A percentile compares a stretch with the other conserved stretches of the same genome.
Conservation (phyloP, 2,888 invertebrate genomes). For the Drosophila austrosaltans region DNA sequence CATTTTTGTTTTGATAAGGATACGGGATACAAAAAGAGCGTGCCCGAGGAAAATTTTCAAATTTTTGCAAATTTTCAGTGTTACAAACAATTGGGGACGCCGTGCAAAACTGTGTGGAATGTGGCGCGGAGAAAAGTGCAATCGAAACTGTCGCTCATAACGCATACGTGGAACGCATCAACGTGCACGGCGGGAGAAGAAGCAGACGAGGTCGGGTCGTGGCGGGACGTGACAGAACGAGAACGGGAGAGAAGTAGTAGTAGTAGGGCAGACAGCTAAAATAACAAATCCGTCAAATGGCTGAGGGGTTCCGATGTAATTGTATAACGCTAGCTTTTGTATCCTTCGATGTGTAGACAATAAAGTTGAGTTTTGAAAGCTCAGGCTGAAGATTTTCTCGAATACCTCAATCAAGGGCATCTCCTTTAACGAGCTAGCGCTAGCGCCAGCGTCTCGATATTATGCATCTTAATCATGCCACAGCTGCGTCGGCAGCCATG, state of each 20-base stretch:
- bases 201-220: constrained; percentile 37
- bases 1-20: constrained; percentile 82
- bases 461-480: constrained; percentile 82
- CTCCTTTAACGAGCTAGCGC: constrained; percentile 3
- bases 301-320: constrained; percentile 51
- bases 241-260: constrained; percentile 39
- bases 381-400: constrained; percentile 55
- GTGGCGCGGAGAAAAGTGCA: constrained; percentile 57
- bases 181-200: constrained; percentile 54
- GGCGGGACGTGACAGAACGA: constrained; percentile 6
- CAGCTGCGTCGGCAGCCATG: constrained; percentile 79
- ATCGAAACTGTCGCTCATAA: constrained; percentile 50
- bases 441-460: constrained; percentile 11
- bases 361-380: constrained; percentile 49
- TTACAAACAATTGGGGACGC: constrained; percentile 58
- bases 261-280: constrained; percentile 74
- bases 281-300: constrained; percentile 76
- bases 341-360: constrained; percentile 61
- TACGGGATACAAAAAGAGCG: constrained; percentile 77
- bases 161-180: constrained; percentile 68
- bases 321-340: constrained; percentile 55
- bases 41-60: constrained; percentile 73
- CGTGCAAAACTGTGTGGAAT: constrained; percentile 57
- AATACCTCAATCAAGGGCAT: constrained; percentile 76
- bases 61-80: constrained; percentile 56